Evolutionary conservation across 1,140 invertebrate species (phyloP).

Genomic region (Bombus ignitus): DNA sequence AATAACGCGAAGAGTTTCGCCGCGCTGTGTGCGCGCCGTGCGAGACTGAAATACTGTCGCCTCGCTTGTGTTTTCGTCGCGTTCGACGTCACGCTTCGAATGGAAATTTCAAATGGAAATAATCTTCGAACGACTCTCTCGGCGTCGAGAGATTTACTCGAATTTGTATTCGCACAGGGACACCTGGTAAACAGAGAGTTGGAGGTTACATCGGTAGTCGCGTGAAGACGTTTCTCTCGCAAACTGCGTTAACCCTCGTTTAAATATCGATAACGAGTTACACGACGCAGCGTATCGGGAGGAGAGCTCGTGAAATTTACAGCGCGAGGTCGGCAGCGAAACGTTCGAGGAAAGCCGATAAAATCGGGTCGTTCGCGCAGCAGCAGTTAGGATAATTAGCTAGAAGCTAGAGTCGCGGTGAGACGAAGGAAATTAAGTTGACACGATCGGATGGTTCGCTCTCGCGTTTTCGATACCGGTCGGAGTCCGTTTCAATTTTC

Average conservation of each 20-base stretch:
- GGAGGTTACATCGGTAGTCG: neutral
- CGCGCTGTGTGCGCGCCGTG: too few relatives aligned
- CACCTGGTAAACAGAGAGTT: accelerated
- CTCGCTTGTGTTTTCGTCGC: neutral
- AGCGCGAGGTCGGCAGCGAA: neutral
- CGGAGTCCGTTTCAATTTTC: neutral
- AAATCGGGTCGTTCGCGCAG: neutral
- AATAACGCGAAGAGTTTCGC: neutral
- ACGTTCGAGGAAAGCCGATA: neutral
- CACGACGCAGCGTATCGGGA: neutral
- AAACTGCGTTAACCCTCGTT: neutral
- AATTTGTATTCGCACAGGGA: neutral
- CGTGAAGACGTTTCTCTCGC: neutral
- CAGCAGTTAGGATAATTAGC: constrained; percentile 1
- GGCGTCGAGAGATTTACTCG: neutral
- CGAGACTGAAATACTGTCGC: too few relatives aligned
- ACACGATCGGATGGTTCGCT: neutral
- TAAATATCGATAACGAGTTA: neutral
- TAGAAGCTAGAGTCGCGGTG: neutral
- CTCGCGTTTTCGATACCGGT: neutral
- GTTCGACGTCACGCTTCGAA: neutral
- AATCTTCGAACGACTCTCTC: neutral
- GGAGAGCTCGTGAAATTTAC: neutral
- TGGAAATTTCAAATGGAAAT: neutral
- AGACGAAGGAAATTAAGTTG: neutral